Percentiles rank a stretch among this genome's conserved stretches.
phyloP scores from a whole-genome alignment of 2,113 vertebrate species.

The Alaudala cheleensis region DNA sequence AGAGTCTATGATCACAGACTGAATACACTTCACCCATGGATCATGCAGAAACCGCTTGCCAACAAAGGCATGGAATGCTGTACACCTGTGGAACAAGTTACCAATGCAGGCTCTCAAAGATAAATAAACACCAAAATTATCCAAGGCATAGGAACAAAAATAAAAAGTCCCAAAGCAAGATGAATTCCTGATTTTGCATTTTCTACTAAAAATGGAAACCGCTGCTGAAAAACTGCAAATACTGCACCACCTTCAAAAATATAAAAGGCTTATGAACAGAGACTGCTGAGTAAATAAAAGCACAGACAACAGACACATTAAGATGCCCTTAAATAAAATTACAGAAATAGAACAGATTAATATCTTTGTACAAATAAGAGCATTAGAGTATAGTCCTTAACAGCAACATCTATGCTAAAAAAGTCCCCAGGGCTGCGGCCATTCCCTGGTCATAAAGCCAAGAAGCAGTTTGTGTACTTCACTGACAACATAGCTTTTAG shows the following conservation, averaged over 20 bases:
- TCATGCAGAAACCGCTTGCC: not conserved
- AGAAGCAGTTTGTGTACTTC: not conserved
- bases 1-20: not conserved
- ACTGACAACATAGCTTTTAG: not conserved
- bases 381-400: not conserved
- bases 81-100: not conserved
- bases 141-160: not conserved
- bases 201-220: not conserved
- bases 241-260: not conserved
- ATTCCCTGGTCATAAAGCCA: not conserved
- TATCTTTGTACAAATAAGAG: not conserved
- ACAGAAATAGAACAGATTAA: not conserved
- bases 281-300: not conserved
- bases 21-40: not conserved
- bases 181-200: not conserved
- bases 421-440: accelerated
- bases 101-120: not conserved
- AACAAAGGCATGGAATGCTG: not conserved
- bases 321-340: not conserved
- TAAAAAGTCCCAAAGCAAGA: not conserved
- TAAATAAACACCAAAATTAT: not conserved
- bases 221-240: not conserved
- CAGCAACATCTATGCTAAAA: not conserved
- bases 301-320: not conserved
- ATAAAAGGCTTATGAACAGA: not conserved